These are phyloP conservation scores for Agonopterix subpropinquella DNA, from an alignment of 2,888 invertebrate genomes.

Conservation along the genomic window DNA sequence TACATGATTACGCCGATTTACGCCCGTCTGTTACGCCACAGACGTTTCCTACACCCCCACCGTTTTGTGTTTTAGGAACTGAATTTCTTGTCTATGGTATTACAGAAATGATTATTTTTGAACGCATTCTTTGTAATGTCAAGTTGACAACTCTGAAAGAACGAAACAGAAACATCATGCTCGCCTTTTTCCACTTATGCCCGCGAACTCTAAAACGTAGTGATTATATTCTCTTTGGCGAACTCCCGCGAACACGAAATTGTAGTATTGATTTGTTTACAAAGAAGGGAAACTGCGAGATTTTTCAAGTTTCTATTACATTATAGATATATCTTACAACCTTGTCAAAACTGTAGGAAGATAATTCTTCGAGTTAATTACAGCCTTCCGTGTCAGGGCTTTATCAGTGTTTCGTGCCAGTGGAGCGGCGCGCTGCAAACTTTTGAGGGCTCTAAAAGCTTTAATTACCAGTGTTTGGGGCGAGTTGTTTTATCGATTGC, in stretches of 20 bases:
- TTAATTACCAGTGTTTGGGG: slow-evolving; percentile 48
- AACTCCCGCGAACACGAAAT: slow-evolving; percentile 55
- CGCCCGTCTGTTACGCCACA: too few relatives aligned
- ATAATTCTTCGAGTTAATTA: slow-evolving; percentile 60
- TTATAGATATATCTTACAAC: slow-evolving; percentile 47
- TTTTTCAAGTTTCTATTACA: slow-evolving; percentile 33
- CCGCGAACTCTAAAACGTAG: slow-evolving; percentile 54
- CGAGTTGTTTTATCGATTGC: slow-evolving; percentile 68
- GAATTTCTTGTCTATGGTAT: too few relatives aligned
- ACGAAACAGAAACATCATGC: slow-evolving; percentile 14
- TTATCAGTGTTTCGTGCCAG: slow-evolving; percentile 64
- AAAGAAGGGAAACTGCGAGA: slow-evolving; percentile 40
- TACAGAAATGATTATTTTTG: neutral
- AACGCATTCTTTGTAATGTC: slow-evolving; percentile 12
- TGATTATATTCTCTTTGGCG: too few relatives aligned
- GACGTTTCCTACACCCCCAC: too few relatives aligned
- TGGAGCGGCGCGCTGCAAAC: slow-evolving; percentile 40
- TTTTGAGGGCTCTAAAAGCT: slow-evolving; percentile 51
- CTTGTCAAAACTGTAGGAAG: slow-evolving; percentile 64
- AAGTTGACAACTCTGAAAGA: slow-evolving; percentile 16
- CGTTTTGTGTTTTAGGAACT: too few relatives aligned
- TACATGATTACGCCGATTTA: too few relatives aligned
- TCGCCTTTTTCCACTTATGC: slow-evolving; percentile 29
- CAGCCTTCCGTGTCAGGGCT: slow-evolving; percentile 57
- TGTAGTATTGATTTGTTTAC: slow-evolving; percentile 72